Conservation (phyloP, 2,888 invertebrate species). For the Stenolophus ochropezus region DNA sequence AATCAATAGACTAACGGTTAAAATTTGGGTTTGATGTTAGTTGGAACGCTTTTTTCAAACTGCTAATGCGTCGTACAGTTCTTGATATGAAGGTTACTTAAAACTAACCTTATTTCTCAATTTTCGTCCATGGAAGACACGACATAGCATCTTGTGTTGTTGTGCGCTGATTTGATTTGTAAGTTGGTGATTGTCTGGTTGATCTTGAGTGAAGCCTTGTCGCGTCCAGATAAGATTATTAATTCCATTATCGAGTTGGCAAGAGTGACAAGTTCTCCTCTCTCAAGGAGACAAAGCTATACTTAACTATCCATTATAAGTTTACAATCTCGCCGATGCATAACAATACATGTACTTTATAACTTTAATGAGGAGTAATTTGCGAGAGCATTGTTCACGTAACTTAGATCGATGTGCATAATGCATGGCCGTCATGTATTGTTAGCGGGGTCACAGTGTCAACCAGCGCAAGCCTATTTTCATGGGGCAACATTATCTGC, state of each 20-base stretch:
- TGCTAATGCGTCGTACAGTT: too few relatives aligned
- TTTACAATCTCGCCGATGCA: constrained; percentile 43
- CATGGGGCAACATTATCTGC: neutral
- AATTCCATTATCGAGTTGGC: constrained; percentile 19
- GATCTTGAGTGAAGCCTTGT: neutral
- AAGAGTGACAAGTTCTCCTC: constrained; percentile 30
- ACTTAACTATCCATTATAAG: constrained; percentile 40
- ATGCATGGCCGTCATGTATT: constrained; percentile 33
- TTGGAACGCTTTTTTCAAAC: too few relatives aligned
- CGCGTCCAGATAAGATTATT: constrained; percentile 15
- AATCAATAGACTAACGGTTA: too few relatives aligned
- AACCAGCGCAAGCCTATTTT: constrained; percentile 6
- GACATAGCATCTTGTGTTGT: neutral
- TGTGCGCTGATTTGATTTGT: neutral
- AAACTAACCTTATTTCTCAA: too few relatives aligned
- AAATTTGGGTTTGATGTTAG: too few relatives aligned
- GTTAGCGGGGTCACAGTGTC: constrained; percentile 11
- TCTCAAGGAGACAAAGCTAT: constrained; percentile 20
- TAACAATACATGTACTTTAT: constrained; percentile 42
- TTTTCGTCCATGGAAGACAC: neutral
- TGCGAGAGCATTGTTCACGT: constrained; percentile 34
- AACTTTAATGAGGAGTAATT: constrained; percentile 48
- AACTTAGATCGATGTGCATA: constrained; percentile 34
- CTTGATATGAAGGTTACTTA: too few relatives aligned
- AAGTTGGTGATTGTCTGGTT: neutral